A percentile compares a stretch with the other conserved stretches of the same genome.
phyloP scores from a whole-genome alignment of 2,113 vertebrate genomes.

The Equus przewalskii region DNA sequence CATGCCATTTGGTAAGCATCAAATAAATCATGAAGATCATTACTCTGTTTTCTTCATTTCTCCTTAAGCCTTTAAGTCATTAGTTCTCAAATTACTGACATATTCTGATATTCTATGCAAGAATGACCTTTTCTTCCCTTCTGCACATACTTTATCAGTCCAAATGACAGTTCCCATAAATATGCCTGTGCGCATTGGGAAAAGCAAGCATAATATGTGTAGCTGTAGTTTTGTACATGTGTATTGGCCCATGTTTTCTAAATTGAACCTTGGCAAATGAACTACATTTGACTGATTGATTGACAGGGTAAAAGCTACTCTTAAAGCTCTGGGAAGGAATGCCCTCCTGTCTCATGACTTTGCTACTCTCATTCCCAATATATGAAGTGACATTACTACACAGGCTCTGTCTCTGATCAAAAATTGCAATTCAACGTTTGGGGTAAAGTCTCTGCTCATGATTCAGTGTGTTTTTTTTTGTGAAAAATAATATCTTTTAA shows the following conservation, averaged over 20 bases:
- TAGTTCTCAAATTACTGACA: conserved; percentile 71
- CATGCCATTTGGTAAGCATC: background rate
- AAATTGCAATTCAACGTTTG: background rate
- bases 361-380: background rate
- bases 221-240: background rate
- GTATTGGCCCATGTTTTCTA: background rate
- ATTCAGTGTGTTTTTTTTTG: background rate
- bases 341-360: background rate
- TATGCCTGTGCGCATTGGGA: background rate
- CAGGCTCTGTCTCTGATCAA: background rate
- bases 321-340: background rate
- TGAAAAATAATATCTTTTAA: background rate
- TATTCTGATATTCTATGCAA: conserved; percentile 55
- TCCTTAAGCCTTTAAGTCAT: conserved; percentile 47
- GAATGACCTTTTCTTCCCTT: conserved; percentile 66
- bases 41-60: background rate
- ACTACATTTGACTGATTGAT: background rate
- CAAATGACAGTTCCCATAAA: conserved; percentile 48
- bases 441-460: background rate
- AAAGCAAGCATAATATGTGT: background rate
- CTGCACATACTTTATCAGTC: conserved; percentile 14
- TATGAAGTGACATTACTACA: background rate
- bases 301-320: background rate
- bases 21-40: conserved; percentile 66
- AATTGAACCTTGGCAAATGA: background rate